These are phyloP conservation scores for Etia nguti DNA, from an alignment of 2,113 vertebrate species.

Conservation along the genomic window DNA sequence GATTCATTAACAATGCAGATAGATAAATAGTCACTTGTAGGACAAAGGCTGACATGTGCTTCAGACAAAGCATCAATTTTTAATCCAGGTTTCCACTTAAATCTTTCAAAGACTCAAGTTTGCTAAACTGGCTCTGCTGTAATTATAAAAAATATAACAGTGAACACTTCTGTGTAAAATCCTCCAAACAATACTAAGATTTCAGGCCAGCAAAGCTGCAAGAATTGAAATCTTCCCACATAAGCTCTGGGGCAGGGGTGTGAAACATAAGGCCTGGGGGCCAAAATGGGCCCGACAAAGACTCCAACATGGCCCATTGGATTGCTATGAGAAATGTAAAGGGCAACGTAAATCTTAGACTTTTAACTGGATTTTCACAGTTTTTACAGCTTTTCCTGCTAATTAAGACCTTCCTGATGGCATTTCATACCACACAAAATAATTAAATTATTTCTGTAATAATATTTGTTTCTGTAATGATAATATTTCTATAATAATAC, in stretches of 20 bases:
- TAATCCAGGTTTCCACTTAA: not conserved
- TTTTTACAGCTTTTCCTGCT: not conserved
- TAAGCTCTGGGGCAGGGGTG: not conserved
- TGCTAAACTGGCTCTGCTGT: not conserved
- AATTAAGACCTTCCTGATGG: not conserved
- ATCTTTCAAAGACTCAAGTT: not conserved
- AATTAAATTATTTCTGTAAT: not conserved
- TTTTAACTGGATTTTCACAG: not conserved
- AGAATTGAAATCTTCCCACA: not conserved
- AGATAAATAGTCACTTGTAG: not conserved
- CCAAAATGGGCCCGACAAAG: not conserved
- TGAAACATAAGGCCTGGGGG: not conserved
- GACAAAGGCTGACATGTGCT: not conserved
- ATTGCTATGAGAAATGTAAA: not conserved
- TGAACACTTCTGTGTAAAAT: not conserved
- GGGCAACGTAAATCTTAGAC: not conserved
- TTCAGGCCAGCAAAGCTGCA: not conserved
- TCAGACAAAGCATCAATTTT: not conserved
- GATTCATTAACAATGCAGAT: not conserved
- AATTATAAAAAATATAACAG: not conserved
- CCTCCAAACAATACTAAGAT: not conserved
- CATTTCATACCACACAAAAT: not conserved
- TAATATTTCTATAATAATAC: not conserved
- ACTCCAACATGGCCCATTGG: not conserved
- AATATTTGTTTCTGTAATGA: not conserved